phyloP scores from a whole-genome alignment of 2,888 invertebrate genomes.

The Drosophila recens region DNA sequence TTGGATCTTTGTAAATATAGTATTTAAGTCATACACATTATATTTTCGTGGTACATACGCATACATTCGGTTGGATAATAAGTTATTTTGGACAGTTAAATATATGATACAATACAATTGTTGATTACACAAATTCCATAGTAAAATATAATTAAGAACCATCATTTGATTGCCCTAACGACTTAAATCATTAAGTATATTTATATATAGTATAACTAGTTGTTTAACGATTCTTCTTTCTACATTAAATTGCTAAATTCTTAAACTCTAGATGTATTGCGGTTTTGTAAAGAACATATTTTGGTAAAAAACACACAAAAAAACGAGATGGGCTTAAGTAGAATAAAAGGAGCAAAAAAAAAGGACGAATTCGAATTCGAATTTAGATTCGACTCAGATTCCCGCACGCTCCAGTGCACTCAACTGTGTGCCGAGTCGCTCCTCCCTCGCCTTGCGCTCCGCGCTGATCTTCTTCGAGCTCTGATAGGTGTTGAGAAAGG shows the following conservation, averaged over 20 bases:
- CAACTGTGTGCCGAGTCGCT: slow-evolving; percentile 89
- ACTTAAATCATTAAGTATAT: slow-evolving; percentile 29
- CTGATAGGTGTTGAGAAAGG: slow-evolving; percentile 91
- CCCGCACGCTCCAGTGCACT: slow-evolving; percentile 83
- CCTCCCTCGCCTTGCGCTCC: slow-evolving; percentile 93
- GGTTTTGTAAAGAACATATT: slow-evolving; percentile 25
- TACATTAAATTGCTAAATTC: slow-evolving; percentile 30
- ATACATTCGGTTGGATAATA: slow-evolving; percentile 37
- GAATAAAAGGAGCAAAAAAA: background rate
- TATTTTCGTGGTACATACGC: slow-evolving; percentile 37
- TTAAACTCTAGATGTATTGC: slow-evolving; percentile 36
- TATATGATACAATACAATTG: slow-evolving; percentile 31
- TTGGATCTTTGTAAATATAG: slow-evolving; percentile 32
- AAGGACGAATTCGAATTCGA: background rate
- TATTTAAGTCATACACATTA: slow-evolving; percentile 33
- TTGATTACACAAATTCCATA: slow-evolving; percentile 31
- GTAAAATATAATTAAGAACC: slow-evolving; percentile 39
- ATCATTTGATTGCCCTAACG: slow-evolving; percentile 48
- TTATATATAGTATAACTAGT: slow-evolving; percentile 34
- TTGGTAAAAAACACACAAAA: slow-evolving; percentile 28
- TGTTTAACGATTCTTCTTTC: slow-evolving; percentile 22
- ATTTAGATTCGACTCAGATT: slow-evolving; percentile 49
- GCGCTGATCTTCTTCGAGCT: slow-evolving; percentile 93
- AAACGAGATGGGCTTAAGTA: slow-evolving; percentile 20
- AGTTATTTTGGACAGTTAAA: slow-evolving; percentile 41